phyloP scores from a whole-genome alignment of 2,888 invertebrate genomes.

The Plagodis dolabraria region DNA sequence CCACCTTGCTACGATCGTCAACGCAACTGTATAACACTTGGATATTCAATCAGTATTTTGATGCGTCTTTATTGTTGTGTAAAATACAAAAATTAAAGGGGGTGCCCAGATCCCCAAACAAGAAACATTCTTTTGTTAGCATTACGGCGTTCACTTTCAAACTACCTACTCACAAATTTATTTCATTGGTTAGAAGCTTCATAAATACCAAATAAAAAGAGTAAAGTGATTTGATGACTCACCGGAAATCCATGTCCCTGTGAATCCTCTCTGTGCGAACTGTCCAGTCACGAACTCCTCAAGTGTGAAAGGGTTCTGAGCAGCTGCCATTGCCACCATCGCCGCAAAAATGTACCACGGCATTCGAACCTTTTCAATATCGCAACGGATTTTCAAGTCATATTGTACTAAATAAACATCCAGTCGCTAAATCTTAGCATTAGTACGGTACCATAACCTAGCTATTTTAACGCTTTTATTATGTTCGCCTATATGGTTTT shows the following conservation, averaged over 20 bases:
- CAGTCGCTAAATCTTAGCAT: not conserved
- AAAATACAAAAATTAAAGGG: too few species aligned
- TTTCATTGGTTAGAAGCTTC: not conserved
- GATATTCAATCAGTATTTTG: too few species aligned
- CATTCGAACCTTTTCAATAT: constrained; percentile 26
- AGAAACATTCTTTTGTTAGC: too few species aligned
- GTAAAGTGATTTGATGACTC: constrained; percentile 27
- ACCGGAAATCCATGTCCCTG: constrained; percentile 88
- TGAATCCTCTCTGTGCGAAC: constrained; percentile 78
- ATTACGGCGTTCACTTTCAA: too few species aligned
- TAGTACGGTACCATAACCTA: not conserved
- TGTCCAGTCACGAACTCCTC: constrained; percentile 68
- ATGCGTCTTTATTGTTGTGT: too few species aligned
- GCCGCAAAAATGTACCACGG: constrained; percentile 56
- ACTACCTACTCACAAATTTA: too few species aligned
- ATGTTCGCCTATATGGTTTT: too few species aligned
- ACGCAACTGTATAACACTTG: too few species aligned
- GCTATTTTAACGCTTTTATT: too few species aligned
- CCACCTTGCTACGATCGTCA: too few species aligned
- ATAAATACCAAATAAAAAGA: not conserved
- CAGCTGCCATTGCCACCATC: constrained; percentile 54
- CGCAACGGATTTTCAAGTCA: not conserved
- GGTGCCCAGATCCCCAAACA: too few species aligned
- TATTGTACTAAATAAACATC: not conserved
- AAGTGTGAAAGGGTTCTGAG: constrained; percentile 70